A percentile compares a stretch with the other conserved stretches of the same genome.
phyloP scores from a whole-genome alignment of 2,797 vertebrate species.

The Tauraco hartlaubi region DNA sequence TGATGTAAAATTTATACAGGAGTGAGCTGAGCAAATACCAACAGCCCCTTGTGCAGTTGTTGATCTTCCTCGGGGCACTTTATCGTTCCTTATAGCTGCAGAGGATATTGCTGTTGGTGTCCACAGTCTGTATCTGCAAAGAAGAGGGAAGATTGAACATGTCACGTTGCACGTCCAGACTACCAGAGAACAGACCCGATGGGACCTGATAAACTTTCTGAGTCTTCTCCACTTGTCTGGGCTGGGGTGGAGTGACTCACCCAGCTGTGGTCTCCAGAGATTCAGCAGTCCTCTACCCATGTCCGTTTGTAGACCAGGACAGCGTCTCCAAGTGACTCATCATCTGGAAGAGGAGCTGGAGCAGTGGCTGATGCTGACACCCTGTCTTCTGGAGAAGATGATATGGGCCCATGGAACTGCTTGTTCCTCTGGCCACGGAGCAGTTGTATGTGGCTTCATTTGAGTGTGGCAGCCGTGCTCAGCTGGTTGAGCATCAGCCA shows the following conservation, averaged over 20 bases:
- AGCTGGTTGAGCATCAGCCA: background rate
- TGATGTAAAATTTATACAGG: background rate
- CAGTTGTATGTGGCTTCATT: background rate
- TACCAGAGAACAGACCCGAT: background rate
- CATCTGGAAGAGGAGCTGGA: background rate
- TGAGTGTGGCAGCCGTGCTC: background rate
- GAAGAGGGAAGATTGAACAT: background rate
- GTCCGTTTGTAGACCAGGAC: background rate
- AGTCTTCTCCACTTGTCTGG: background rate
- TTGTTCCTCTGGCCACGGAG: background rate
- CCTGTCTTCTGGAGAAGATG: background rate
- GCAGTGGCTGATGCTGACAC: background rate
- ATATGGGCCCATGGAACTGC: background rate
- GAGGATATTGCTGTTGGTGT: no score
- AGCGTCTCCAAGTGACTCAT: background rate
- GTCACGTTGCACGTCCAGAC: accelerated
- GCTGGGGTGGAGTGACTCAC: background rate
- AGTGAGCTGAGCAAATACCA: background rate
- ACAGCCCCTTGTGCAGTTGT: no score
- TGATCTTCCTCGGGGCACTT: accelerated
- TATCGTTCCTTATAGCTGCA: background rate
- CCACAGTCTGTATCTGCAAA: background rate
- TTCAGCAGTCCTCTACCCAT: background rate
- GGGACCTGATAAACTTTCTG: background rate
- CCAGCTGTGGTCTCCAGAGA: accelerated